A percentile compares a stretch with the other conserved stretches of the same genome.
Conservation (phyloP, 2,888 invertebrate species). For the Petrophora chlorosata region DNA sequence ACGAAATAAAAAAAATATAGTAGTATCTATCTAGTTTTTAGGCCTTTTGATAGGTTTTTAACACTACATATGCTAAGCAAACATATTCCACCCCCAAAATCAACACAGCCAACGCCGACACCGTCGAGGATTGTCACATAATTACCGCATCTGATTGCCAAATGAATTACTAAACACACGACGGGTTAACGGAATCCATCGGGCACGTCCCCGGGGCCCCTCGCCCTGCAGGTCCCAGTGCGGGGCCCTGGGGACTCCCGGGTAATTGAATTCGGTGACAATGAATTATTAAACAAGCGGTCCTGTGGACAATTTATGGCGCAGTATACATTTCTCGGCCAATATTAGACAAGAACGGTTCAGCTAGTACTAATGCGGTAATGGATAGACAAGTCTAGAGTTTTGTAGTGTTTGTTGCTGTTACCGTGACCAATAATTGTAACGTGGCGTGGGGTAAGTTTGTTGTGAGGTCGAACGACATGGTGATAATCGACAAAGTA, state of each 20-base stretch:
- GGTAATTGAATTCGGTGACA: constrained; percentile 80
- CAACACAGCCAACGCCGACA: constrained; percentile 35
- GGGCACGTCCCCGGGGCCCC: constrained; percentile 28
- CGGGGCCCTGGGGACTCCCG: constrained; percentile 45
- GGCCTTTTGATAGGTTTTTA: no score
- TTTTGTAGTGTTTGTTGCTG: background rate
- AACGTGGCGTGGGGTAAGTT: constrained; percentile 41
- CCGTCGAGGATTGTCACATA: constrained; percentile 66
- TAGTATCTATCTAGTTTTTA: no score
- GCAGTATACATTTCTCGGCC: constrained; percentile 36
- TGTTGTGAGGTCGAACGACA: constrained; percentile 47
- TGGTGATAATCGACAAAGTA: constrained; percentile 40
- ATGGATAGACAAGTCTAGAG: background rate
- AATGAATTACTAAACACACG: constrained; percentile 76
- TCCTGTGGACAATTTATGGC: constrained; percentile 27
- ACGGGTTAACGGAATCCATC: constrained; percentile 30
- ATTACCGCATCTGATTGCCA: constrained; percentile 77
- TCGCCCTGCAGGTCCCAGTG: constrained; percentile 14
- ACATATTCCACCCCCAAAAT: background rate
- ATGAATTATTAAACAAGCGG: constrained; percentile 75
- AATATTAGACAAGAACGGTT: background rate
- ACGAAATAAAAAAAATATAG: no score
- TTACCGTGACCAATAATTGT: constrained; percentile 30
- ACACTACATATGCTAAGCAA: no score
- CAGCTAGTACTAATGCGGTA: background rate